Evolutionary conservation across 2,113 vertebrate genomes (phyloP).

Genomic region (Phyllopteryx taeniolatus): DNA sequence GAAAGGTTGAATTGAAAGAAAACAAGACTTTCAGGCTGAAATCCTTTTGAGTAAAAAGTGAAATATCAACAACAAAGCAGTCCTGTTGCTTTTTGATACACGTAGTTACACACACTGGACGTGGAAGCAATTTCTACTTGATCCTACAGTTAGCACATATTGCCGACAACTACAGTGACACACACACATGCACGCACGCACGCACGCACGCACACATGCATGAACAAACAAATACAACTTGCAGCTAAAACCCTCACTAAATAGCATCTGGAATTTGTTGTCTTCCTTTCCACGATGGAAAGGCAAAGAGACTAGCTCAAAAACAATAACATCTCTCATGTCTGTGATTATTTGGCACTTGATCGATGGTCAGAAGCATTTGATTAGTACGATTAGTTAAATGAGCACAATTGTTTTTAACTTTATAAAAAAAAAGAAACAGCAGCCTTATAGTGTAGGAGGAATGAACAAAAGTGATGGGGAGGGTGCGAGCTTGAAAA

Average conservation of each 20-base stretch:
- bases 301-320: slow-evolving; percentile 50
- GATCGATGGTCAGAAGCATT: slow-evolving; percentile 47
- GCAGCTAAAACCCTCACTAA: slow-evolving; percentile 56
- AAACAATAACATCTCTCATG: slow-evolving; percentile 54
- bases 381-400: slow-evolving; percentile 47
- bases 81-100: no score
- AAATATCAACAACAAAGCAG: no score
- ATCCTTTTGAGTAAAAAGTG: no score
- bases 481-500: slow-evolving; percentile 19
- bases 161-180: no score
- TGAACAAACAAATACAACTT: slow-evolving; percentile 30
- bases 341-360: slow-evolving; percentile 62
- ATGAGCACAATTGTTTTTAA: slow-evolving; percentile 34
- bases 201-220: slow-evolving; percentile 15
- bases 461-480: slow-evolving; percentile 21
- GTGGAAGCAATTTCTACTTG: no score
- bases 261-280: slow-evolving; percentile 69
- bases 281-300: slow-evolving; percentile 56
- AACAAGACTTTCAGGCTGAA: background rate
- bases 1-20: background rate
- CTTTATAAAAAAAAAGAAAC: slow-evolving; percentile 14
- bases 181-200: slow-evolving; percentile 36
- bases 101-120: no score
- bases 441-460: slow-evolving; percentile 13
- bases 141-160: no score